Conservation (phyloP, 1,140 invertebrate genomes). For the Drosophila setifemur region DNA sequence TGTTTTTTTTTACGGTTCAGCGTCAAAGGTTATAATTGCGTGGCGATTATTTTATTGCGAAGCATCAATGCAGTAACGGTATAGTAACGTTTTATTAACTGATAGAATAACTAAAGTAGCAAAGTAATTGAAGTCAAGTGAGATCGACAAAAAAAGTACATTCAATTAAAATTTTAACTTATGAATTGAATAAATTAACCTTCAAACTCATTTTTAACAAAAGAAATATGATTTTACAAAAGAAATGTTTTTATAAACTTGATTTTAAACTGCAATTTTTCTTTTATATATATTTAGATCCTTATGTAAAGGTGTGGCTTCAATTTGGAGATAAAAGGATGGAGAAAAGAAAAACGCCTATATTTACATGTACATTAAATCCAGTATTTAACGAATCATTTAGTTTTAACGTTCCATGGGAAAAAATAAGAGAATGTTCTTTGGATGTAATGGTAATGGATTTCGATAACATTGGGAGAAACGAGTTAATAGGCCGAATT, state of each 20-base stretch:
- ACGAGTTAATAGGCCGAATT: slow-evolving; percentile 95
- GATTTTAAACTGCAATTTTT: background rate
- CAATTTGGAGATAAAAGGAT: slow-evolving; percentile 96
- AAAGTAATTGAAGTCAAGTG: too few relatives aligned
- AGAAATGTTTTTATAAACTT: background rate
- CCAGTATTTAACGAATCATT: slow-evolving; percentile 97
- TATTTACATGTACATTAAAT: slow-evolving; percentile 96
- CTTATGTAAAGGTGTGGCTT: slow-evolving; percentile 98
- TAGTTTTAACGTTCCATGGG: slow-evolving; percentile 96
- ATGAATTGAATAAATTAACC: too few relatives aligned
- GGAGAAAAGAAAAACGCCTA: slow-evolving; percentile 97
- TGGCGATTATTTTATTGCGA: too few relatives aligned
- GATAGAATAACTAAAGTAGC: too few relatives aligned
- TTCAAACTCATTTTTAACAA: too few relatives aligned
- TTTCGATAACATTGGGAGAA: slow-evolving; percentile 96
- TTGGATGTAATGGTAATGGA: slow-evolving; percentile 97
- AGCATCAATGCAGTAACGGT: too few relatives aligned
- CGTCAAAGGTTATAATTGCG: too few relatives aligned
- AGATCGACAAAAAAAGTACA: too few relatives aligned
- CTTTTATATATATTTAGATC: slow-evolving; percentile 87
- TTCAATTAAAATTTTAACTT: too few relatives aligned
- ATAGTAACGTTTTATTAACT: too few relatives aligned
- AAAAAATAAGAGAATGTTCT: slow-evolving; percentile 96
- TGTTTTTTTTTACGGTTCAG: too few relatives aligned
- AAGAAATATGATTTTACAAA: too few relatives aligned